phyloP scores from a whole-genome alignment of 2,113 vertebrate species.

The Vombatus ursinus region DNA sequence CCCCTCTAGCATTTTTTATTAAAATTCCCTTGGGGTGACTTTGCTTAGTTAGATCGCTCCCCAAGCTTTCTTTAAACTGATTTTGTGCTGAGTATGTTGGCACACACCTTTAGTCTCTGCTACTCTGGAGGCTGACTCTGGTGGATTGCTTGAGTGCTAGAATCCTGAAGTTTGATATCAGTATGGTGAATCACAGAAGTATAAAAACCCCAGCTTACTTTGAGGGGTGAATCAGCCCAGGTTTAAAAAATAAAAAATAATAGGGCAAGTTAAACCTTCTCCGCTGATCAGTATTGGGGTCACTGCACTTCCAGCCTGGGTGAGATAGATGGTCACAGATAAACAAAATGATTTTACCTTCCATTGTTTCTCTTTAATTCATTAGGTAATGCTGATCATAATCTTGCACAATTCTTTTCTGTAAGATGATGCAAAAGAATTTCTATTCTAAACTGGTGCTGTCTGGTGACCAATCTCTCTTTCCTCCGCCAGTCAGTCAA shows the following conservation, averaged over 20 bases:
- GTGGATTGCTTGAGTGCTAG: background rate
- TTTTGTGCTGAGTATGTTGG: no score
- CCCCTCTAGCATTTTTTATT: background rate
- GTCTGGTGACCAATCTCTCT: background rate
- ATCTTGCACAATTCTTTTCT: background rate
- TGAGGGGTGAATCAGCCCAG: background rate
- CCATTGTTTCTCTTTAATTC: no score
- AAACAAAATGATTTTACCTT: no score
- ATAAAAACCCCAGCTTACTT: background rate
- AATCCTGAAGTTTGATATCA: background rate
- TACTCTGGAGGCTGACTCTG: background rate
- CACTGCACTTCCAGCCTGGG: no score
- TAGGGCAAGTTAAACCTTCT: no score
- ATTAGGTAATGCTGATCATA: no score
- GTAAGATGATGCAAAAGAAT: no score
- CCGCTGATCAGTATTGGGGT: no score
- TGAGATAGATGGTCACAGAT: no score
- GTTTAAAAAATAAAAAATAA: no score
- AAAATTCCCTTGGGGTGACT: background rate
- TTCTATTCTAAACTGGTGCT: background rate
- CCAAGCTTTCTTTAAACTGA: no score
- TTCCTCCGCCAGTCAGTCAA: background rate
- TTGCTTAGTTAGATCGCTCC: background rate
- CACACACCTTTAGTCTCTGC: no score
- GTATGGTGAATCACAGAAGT: background rate